Conservation (phyloP, 2,113 vertebrate species). For the Archocentrus centrarchus region DNA sequence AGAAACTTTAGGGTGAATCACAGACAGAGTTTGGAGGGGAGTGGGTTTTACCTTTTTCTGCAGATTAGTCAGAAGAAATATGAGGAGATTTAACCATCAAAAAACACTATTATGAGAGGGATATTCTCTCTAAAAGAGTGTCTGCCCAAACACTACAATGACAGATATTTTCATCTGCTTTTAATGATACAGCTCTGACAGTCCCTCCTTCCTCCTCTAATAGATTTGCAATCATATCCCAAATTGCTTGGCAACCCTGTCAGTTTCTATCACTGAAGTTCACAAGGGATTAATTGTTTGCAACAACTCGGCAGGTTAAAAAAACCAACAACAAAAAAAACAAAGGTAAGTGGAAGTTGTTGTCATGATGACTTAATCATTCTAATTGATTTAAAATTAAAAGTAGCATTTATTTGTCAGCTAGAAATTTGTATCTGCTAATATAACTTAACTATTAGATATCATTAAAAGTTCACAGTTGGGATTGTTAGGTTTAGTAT, state of each 20-base stretch:
- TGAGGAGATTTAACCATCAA: slow-evolving; percentile 3
- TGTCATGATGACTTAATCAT: neutral
- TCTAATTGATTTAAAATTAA: neutral
- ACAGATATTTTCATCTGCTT: slow-evolving; percentile 13
- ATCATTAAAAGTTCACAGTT: too few species aligned
- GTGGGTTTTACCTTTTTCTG: slow-evolving; percentile 14
- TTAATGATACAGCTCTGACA: slow-evolving; percentile 31
- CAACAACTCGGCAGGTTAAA: neutral
- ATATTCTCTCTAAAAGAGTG: slow-evolving; percentile 13
- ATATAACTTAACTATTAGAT: neutral
- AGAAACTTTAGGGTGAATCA: slow-evolving; percentile 30
- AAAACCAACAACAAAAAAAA: neutral
- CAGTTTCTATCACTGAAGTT: slow-evolving; percentile 25
- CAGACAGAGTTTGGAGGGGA: slow-evolving; percentile 15
- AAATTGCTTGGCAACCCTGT: slow-evolving; percentile 50
- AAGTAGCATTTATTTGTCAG: neutral
- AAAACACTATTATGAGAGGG: slow-evolving; percentile 2
- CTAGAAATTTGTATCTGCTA: neutral
- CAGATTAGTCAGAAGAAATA: slow-evolving; percentile 30
- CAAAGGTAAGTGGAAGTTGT: neutral
- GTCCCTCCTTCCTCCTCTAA: slow-evolving; percentile 17
- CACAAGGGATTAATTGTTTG: slow-evolving; percentile 19
- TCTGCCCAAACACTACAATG: neutral
- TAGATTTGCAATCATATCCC: slow-evolving; percentile 34
- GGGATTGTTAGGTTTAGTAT: neutral